Conservation (phyloP, 2,797 vertebrate genomes). For the Tokudaia tokunoshimensis region DNA sequence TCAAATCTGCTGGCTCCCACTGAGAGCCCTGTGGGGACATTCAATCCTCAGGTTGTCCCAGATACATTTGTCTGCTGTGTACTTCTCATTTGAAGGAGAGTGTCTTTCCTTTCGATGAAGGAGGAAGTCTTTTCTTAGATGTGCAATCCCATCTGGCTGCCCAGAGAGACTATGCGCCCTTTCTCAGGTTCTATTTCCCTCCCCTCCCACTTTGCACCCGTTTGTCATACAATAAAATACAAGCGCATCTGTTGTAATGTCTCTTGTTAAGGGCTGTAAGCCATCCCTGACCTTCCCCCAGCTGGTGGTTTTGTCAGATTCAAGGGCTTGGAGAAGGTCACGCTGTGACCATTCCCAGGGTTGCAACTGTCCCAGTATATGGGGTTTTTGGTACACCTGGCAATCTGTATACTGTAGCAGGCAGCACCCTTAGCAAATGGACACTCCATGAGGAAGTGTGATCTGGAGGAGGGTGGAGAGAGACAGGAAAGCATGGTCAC, state of each 20-base stretch:
- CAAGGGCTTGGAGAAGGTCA: conserved; percentile 56
- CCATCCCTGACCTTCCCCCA: not conserved
- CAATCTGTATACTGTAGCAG: not conserved
- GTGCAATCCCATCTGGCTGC: conserved; percentile 7
- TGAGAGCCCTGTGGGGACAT: conserved; percentile 12
- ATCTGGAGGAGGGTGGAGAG: not conserved
- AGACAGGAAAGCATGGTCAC: not conserved
- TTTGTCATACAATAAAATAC: conserved; percentile 62
- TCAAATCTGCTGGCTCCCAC: not conserved
- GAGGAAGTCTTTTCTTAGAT: conserved; percentile 46
- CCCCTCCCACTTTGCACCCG: not conserved
- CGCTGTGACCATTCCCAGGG: not conserved
- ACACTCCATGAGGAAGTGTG: not conserved
- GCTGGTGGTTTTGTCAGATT: conserved; percentile 13
- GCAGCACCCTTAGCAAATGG: not conserved
- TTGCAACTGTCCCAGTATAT: fast-evolving
- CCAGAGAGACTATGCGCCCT: not conserved
- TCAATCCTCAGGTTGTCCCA: conserved; percentile 48
- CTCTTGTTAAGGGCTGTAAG: conserved; percentile 38
- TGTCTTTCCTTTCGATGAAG: conserved; percentile 51
- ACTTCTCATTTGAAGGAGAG: conserved; percentile 68
- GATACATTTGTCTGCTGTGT: conserved; percentile 64
- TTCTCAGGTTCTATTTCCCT: conserved; percentile 59
- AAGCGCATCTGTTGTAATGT: conserved; percentile 41
- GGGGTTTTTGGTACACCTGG: not conserved